Evolutionary conservation across 2,113 vertebrate species (phyloP), one percentile per base, ranked within the genome.

Genomic region (Trachemys scripta): DNA sequence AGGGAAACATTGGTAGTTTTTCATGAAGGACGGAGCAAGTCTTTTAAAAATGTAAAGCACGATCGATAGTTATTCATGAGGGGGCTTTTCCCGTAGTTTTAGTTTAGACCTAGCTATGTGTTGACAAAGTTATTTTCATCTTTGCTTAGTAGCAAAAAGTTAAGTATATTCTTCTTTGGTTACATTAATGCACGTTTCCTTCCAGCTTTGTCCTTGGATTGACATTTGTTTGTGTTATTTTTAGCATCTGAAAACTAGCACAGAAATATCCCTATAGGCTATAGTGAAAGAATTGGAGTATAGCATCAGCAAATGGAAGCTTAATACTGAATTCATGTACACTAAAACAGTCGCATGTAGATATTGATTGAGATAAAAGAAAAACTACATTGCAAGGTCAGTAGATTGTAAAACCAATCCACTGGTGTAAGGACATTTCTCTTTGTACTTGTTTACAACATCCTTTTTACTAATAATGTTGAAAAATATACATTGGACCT

Each of bases 101-200:
- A 56, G 42, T 78, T 84, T 93, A 95, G 87, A 82, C 45, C 51
- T 45, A 82, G 84, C 0, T 3, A 88, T 88, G 53, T 95, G 87
- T 96, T 84, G 88, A 95, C 93, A 87, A 82, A 96, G 94, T 94
- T 97, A 95, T 98, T 98, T 98, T 96, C 88, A 98, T 97, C 82
- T 76, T 95, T 96, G 96, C 92, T 97, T 95, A 95, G 90, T 85
- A 96, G 90, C 97, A 96, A 95, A 96, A 97, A 82, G 92, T 95
- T 95, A 96, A 95, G 95, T 96, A 83, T 97, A 84, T 96, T 97
- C 86, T 97, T 95, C 81, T 95, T 97, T 98, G 84, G 95, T 97
- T 97, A 84, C 91, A 95, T 95, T 91, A 86, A 95, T 91, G 79
- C 76, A 93, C 97, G 80, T 92, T 95, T 98, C 86, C 53, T 97